These are phyloP conservation scores for Clarias magur DNA, from an alignment of 2,113 vertebrate genomes.

Conservation along the genomic window DNA sequence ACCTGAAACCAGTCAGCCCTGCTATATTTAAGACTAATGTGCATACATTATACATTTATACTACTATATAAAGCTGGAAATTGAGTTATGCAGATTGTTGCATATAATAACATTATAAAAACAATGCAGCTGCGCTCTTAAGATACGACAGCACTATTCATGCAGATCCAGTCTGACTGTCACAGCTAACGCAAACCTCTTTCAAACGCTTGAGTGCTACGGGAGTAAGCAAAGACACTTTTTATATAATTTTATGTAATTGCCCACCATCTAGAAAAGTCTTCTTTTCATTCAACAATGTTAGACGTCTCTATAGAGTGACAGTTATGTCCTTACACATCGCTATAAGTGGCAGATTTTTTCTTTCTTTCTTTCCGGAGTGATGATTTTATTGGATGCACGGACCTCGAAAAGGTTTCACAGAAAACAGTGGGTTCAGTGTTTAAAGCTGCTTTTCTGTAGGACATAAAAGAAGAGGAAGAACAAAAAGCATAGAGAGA, in stretches of 20 bases:
- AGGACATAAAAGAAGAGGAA: neutral
- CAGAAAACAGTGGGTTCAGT: slow-evolving; percentile 13
- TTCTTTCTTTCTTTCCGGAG: neutral
- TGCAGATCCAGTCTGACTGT: neutral
- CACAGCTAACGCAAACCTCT: neutral
- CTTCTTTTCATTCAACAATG: slow-evolving; percentile 62
- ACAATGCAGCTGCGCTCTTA: neutral
- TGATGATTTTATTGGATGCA: slow-evolving; percentile 59
- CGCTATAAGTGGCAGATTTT: slow-evolving; percentile 49
- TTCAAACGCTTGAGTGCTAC: slow-evolving; percentile 10
- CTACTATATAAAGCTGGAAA: neutral
- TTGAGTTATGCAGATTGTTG: neutral
- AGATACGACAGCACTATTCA: neutral
- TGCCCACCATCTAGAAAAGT: slow-evolving; percentile 50
- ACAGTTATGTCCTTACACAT: neutral
- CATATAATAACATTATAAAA: neutral
- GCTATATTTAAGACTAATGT: neutral
- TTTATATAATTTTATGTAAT: slow-evolving; percentile 50
- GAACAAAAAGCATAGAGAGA: slow-evolving; percentile 2
- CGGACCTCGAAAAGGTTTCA: slow-evolving; percentile 56
- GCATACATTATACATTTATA: no score
- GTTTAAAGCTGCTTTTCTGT: slow-evolving; percentile 16
- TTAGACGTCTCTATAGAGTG: neutral
- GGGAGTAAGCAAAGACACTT: slow-evolving; percentile 20
- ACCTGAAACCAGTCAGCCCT: neutral